These are phyloP conservation scores for Euproctis similis DNA, from an alignment of 2,888 invertebrate species.

Conservation along the genomic window DNA sequence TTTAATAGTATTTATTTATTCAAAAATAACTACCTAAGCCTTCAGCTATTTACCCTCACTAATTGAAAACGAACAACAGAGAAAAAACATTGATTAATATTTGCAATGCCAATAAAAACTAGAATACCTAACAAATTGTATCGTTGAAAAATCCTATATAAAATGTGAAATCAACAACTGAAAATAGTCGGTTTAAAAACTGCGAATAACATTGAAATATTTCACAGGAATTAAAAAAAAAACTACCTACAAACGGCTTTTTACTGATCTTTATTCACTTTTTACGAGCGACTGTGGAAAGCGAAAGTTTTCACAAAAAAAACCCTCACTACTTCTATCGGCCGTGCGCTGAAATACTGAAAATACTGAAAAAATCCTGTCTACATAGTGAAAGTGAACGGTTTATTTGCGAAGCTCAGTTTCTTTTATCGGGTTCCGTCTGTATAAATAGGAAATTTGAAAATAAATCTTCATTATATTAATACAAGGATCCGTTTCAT, in stretches of 20 bases:
- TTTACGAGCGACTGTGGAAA: constrained; percentile 63
- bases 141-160: constrained; percentile 24
- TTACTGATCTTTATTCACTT: constrained; percentile 67
- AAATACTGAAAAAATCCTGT: constrained; percentile 52
- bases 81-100: constrained; percentile 16
- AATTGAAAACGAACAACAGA: too few species aligned
- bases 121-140: constrained; percentile 1
- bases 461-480: too few species aligned
- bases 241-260: constrained; percentile 52
- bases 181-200: constrained; percentile 26
- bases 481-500: too few species aligned
- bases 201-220: constrained; percentile 51
- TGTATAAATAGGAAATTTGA: too few species aligned
- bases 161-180: constrained; percentile 35
- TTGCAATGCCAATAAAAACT: constrained; percentile 5
- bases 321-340: too few species aligned
- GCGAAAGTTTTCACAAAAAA: constrained; percentile 66
- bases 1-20: too few species aligned
- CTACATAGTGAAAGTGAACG: constrained; percentile 56
- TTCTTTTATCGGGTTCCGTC: constrained; percentile 22
- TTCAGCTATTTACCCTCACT: too few species aligned
- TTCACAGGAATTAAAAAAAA: too few species aligned
- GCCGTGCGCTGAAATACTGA: too few species aligned
- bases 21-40: too few species aligned
- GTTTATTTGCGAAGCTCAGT: constrained; percentile 63